phyloP scores from a whole-genome alignment of 2,797 vertebrate species.

The Macropus fuliginosus region DNA sequence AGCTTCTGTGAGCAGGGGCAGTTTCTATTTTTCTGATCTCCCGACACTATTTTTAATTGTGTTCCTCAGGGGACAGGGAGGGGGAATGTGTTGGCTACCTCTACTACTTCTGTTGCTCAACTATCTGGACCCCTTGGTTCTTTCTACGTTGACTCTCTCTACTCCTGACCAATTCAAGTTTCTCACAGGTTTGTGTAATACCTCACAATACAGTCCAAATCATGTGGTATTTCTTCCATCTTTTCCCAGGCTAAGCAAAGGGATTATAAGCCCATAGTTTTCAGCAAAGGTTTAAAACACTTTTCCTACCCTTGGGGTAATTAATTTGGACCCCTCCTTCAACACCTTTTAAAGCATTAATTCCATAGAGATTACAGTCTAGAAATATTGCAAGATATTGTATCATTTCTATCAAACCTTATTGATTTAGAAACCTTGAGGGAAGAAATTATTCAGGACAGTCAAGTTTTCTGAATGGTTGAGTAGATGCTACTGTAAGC shows the following conservation, averaged over 20 bases:
- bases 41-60: background rate
- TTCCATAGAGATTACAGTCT: background rate
- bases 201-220: too few species aligned
- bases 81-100: background rate
- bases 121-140: background rate
- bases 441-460: background rate
- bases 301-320: background rate
- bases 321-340: background rate
- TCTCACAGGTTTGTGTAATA: background rate
- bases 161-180: background rate
- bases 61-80: background rate
- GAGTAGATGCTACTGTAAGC: background rate
- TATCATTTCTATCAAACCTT: background rate
- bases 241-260: background rate
- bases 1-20: background rate
- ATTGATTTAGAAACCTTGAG: background rate
- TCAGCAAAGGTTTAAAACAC: background rate
- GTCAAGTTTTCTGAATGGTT: background rate
- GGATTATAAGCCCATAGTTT: background rate
- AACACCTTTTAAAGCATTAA: background rate
- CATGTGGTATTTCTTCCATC: background rate
- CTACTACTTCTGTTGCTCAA: background rate
- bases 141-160: background rate
- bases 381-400: background rate
- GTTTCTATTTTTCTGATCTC: background rate